Conservation (phyloP, 1,140 invertebrate species). For the Sipha flava region DNA sequence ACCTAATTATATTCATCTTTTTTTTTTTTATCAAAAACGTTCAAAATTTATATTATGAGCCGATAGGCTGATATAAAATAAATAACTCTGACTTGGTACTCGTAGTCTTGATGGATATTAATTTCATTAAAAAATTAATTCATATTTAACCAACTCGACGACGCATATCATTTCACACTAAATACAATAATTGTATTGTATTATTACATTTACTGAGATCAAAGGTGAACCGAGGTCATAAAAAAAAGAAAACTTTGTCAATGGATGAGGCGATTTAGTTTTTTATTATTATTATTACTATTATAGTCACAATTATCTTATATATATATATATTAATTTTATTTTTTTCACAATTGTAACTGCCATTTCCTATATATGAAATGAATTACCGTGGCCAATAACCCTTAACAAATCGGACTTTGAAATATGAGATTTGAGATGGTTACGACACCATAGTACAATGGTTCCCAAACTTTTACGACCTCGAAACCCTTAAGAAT, state of each 20-base stretch:
- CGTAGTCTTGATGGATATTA: not conserved
- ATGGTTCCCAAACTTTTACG: no score
- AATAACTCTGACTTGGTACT: not conserved
- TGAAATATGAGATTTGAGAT: not conserved
- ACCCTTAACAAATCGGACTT: not conserved
- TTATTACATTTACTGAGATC: not conserved
- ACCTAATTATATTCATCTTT: not conserved
- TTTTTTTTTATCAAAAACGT: no score
- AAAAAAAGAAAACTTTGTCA: not conserved
- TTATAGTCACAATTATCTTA: not conserved
- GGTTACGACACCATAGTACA: no score
- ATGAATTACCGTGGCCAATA: not conserved
- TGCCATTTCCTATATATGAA: not conserved
- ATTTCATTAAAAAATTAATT: not conserved
- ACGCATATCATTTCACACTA: slow-evolving; percentile 15
- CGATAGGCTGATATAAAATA: not conserved
- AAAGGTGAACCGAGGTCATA: slow-evolving; percentile 13
- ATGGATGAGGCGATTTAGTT: not conserved
- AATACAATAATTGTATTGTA: not conserved
- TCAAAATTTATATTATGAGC: not conserved
- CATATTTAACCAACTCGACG: not conserved
- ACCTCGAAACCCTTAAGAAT: no score
- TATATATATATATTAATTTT: not conserved
- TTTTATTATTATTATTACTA: not conserved
- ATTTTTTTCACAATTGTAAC: not conserved